Evolutionary conservation across 2,113 vertebrate species (phyloP).

Genomic region (Otus sunia): DNA sequence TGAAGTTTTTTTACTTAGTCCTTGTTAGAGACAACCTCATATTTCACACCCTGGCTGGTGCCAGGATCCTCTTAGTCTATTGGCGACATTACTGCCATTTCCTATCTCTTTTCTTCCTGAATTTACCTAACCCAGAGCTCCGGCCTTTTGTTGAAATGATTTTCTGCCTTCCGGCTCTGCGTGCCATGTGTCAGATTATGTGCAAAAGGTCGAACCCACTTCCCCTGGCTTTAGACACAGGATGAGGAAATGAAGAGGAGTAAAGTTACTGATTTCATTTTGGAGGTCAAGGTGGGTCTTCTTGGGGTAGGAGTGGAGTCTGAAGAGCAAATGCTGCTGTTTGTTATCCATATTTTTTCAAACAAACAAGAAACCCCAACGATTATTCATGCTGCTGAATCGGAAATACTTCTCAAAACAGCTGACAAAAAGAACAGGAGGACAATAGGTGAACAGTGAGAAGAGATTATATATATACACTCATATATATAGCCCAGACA

Average conservation of each 20-base stretch:
- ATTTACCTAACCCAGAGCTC: slow-evolving; percentile 74
- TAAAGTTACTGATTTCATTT: slow-evolving; percentile 73
- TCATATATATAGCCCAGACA: slow-evolving; percentile 29
- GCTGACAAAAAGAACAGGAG: slow-evolving; percentile 62
- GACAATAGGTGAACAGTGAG: slow-evolving; percentile 52
- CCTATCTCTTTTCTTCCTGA: slow-evolving; percentile 79
- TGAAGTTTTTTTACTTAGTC: slow-evolving; percentile 54
- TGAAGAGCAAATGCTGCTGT: slow-evolving; percentile 50
- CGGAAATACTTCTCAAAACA: slow-evolving; percentile 76
- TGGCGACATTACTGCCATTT: slow-evolving; percentile 73
- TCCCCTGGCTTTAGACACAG: slow-evolving; percentile 77
- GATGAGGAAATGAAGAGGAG: slow-evolving; percentile 81
- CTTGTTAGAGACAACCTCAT: slow-evolving; percentile 73
- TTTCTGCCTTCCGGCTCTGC: slow-evolving; percentile 75
- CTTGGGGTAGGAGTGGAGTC: slow-evolving; percentile 12
- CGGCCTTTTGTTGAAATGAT: slow-evolving; percentile 77
- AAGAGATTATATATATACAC: neutral
- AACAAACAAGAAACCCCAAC: slow-evolving; percentile 58
- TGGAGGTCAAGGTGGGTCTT: slow-evolving; percentile 74
- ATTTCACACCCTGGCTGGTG: slow-evolving; percentile 51
- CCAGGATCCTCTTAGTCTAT: slow-evolving; percentile 62
- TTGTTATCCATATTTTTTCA: slow-evolving; percentile 52
- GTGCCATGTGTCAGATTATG: slow-evolving; percentile 78
- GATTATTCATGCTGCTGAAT: slow-evolving; percentile 57
- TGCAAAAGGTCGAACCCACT: slow-evolving; percentile 76